A percentile compares a stretch with the other conserved stretches of the same genome.
Conservation (phyloP, 2,888 invertebrate genomes). For the Drosophila pseudotakahashii region DNA sequence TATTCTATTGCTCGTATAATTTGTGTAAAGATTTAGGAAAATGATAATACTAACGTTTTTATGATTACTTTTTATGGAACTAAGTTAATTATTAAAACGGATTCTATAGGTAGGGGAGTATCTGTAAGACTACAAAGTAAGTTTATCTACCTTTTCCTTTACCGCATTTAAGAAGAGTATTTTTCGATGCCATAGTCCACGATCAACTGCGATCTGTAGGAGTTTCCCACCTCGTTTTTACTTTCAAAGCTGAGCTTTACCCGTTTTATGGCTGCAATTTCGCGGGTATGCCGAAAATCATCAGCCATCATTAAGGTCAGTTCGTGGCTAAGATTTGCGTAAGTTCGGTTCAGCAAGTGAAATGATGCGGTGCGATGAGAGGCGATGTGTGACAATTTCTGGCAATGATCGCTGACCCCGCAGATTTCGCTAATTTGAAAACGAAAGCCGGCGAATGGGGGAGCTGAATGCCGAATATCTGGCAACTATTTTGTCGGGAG, state of each 20-base stretch:
- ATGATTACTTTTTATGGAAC: no score
- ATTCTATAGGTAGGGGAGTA: no score
- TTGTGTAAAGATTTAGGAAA: not conserved
- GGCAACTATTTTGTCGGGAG: constrained; percentile 19
- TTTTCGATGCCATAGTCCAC: not conserved
- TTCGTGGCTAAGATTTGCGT: constrained; percentile 63
- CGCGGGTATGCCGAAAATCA: constrained; percentile 64
- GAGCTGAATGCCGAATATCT: constrained; percentile 24
- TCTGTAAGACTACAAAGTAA: not conserved
- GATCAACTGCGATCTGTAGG: not conserved
- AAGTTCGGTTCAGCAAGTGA: constrained; percentile 47
- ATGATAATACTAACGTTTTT: no score
- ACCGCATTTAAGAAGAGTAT: constrained; percentile 16
- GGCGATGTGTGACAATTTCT: constrained; percentile 57
- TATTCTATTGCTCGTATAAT: not conserved
- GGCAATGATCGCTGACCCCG: constrained; percentile 25
- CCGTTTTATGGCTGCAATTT: constrained; percentile 65
- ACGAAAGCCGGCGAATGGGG: constrained; percentile 57
- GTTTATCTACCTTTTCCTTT: not conserved
- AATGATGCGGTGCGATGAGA: constrained; percentile 51
- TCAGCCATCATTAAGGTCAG: constrained; percentile 75
- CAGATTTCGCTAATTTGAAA: constrained; percentile 64
- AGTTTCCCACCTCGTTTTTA: constrained; percentile 52
- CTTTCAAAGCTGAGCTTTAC: constrained; percentile 59
- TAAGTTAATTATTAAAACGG: no score